phyloP scores from a whole-genome alignment of 2,113 vertebrate species.

The Prietella phreatophila region DNA sequence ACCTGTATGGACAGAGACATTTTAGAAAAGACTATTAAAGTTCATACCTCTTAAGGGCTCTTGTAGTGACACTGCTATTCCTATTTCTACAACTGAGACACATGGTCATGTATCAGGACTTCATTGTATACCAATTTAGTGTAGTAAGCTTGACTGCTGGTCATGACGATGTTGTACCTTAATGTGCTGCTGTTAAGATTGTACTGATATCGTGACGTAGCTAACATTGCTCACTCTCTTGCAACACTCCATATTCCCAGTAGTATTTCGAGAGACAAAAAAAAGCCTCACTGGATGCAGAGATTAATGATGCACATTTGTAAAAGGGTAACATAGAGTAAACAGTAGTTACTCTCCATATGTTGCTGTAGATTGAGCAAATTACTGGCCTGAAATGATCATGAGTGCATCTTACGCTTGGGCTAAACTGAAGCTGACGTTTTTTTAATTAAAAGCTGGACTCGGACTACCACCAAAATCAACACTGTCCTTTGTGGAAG shows the following conservation, averaged over 20 bases:
- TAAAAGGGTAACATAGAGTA: constrained; percentile 12
- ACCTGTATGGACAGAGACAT: neutral
- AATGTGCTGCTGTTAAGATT: neutral
- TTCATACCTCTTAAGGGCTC: neutral
- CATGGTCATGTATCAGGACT: neutral
- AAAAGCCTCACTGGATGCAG: constrained; percentile 35
- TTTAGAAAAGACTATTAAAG: neutral
- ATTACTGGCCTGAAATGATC: constrained; percentile 10
- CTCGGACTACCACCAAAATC: neutral
- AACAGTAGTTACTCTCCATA: constrained; percentile 39
- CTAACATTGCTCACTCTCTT: neutral
- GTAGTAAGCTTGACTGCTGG: neutral
- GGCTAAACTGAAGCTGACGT: neutral
- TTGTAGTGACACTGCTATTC: neutral
- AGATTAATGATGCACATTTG: constrained; percentile 46
- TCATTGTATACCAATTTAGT: neutral
- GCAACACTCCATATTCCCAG: constrained; percentile 2
- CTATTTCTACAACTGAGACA: neutral
- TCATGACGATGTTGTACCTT: neutral
- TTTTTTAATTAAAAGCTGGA: constrained; percentile 21
- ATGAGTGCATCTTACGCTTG: neutral
- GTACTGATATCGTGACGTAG: neutral
- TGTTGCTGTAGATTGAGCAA: constrained; percentile 21
- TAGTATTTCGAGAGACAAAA: neutral
- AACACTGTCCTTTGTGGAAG: neutral